Percentiles rank a stretch among this genome's conserved stretches.
Evolutionary conservation across 2,888 invertebrate genomes (phyloP).

Genomic region (Adineta ricciae): DNA sequence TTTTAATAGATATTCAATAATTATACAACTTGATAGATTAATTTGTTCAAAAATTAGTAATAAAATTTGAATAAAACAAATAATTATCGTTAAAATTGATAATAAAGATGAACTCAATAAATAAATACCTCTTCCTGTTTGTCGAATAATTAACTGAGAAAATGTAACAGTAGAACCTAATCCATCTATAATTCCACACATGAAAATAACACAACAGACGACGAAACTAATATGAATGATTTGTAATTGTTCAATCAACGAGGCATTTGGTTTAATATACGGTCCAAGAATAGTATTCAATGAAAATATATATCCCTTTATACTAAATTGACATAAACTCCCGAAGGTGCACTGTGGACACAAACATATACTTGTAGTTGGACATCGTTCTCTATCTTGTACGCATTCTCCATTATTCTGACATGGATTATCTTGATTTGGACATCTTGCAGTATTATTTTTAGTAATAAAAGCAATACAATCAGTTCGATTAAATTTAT

Average conservation of each 20-base stretch:
- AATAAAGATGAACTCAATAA: not conserved
- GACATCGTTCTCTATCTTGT: not conserved
- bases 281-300: not conserved
- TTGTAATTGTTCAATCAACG: not conserved
- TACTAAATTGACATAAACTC: not conserved
- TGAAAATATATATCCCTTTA: not conserved
- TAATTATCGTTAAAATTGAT: too few relatives aligned
- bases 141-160: not conserved
- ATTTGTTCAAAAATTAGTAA: not conserved
- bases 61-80: too few relatives aligned
- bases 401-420: not conserved
- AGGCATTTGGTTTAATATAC: not conserved
- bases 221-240: not conserved
- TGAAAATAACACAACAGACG: not conserved
- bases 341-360: not conserved
- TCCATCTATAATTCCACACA: not conserved
- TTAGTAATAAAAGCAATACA: not conserved
- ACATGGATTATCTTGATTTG: not conserved
- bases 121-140: not conserved
- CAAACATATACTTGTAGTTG: not conserved
- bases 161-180: not conserved
- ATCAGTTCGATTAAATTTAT: not conserved
- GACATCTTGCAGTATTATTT: too few relatives aligned
- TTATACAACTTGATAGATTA: not conserved
- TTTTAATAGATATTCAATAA: not conserved